Evolutionary conservation across 2,797 vertebrate genomes (phyloP), one percentile per base, ranked within the genome.

Genomic region (Epinephelus malabaricus): DNA sequence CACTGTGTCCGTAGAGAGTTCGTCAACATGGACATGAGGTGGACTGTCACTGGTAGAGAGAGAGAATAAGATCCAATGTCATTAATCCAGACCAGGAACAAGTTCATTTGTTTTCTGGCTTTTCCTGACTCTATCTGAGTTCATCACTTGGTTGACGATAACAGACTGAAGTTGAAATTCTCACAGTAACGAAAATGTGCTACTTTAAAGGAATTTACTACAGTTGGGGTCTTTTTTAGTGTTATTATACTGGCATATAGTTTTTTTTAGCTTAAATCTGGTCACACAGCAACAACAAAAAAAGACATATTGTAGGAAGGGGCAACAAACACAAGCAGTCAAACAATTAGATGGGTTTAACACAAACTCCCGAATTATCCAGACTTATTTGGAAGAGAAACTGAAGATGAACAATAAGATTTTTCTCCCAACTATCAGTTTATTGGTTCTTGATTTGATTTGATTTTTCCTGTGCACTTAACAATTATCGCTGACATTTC

Each of bases 1-100:
- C 82, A 99, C 98, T 0, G 81, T 27, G 54, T 97, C 96, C 3
- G 98, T 98, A 0, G 98, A 97, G 43, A 99, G 96, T 72, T 99
- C 92, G 9, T 84, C 76, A 6, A 88, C 76, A 0, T 96, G 97
- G 83, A 99, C 97, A 0, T 99, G 98, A 81, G 98, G 98, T 7
- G 98, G 98, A 59, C 97, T 99, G 86, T 99, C 98, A 5, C 98
- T 99, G 92, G 43, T 80, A 76, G 85, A 40, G 6, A 90, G 38
- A 43, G 9, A 43, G 40, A 43, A 43, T 12, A 12, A 51, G 10
- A 60, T 10, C 25, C 17, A 65, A 27, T 0, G 3, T 62, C 34
- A 62, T 4, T 23, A 38, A 27, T 0, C 2, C 19, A 21, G 7
- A 6, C 50, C 18, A 30, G 3, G 38, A 40, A 21, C 30, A n/a